Conservation (phyloP, 1,140 invertebrate species). For the Drosophila auraria region DNA sequence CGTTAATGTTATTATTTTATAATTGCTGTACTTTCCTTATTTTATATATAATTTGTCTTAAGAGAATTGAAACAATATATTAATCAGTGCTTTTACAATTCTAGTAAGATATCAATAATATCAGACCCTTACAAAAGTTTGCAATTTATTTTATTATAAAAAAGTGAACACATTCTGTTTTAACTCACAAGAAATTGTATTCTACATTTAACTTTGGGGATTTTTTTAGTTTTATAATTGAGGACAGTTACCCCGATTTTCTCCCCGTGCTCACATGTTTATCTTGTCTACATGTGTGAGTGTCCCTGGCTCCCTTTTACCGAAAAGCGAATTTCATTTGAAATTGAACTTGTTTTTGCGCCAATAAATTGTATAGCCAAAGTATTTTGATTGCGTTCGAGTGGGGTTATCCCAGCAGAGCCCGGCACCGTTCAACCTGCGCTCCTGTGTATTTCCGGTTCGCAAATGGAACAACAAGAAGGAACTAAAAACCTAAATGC, state of each 20-base stretch:
- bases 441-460: constrained; percentile 74
- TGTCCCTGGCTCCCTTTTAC: constrained; percentile 43
- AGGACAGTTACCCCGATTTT: neutral
- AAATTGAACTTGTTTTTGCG: constrained; percentile 83
- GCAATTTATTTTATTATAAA: too few relatives aligned
- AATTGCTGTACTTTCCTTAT: too few relatives aligned
- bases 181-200: neutral
- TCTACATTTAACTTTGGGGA: neutral
- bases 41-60: too few relatives aligned
- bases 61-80: too few relatives aligned
- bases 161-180: neutral
- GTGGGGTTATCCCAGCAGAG: constrained; percentile 32
- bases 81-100: too few relatives aligned
- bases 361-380: constrained; percentile 83
- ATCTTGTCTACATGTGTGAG: constrained; percentile 42
- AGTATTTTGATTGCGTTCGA: constrained; percentile 78
- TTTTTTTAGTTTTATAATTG: neutral
- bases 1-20: too few relatives aligned
- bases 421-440: constrained; percentile 44
- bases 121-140: too few relatives aligned
- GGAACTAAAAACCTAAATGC: constrained; percentile 80
- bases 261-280: constrained; percentile 34
- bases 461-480: constrained; percentile 64
- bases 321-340: constrained; percentile 77
- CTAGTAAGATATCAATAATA: too few relatives aligned